phyloP scores from a whole-genome alignment of 2,797 vertebrate species.

The Acipenser transmontanus region DNA sequence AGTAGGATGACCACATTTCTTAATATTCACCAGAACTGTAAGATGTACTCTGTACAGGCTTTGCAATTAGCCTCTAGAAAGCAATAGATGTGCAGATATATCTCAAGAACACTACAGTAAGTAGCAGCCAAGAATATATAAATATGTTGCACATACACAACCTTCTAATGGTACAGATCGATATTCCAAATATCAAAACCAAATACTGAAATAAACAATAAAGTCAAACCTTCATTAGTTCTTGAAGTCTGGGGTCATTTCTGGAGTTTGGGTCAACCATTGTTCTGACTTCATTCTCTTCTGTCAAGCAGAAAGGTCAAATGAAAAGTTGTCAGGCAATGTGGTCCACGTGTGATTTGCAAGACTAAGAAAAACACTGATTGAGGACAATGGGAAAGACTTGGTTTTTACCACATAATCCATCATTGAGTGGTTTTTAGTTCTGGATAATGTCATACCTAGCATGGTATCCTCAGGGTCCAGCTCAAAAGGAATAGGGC shows the following conservation, averaged over 20 bases:
- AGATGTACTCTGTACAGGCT: no score
- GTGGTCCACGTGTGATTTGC: conserved; percentile 4
- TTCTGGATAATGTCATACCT: conserved; percentile 58
- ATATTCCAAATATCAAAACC: no score
- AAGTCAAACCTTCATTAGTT: conserved; percentile 81
- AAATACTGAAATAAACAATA: neutral
- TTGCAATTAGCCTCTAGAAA: no score
- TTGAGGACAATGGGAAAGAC: conserved; percentile 9
- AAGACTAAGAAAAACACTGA: neutral
- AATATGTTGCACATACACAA: no score
- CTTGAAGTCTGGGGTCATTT: conserved; percentile 85
- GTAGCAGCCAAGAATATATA: no score
- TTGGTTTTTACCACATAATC: neutral
- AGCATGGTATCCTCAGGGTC: conserved; percentile 98
- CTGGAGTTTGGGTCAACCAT: conserved; percentile 96
- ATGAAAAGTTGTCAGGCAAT: conserved; percentile 3
- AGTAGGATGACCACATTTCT: no score
- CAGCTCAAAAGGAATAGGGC: conserved; percentile 90
- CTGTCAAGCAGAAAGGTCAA: conserved; percentile 43
- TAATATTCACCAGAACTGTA: no score
- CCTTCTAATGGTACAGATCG: no score
- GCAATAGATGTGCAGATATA: no score
- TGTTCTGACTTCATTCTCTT: conserved; percentile 95
- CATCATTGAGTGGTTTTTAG: neutral
- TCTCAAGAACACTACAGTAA: no score